Evolutionary conservation across 2,797 vertebrate genomes (phyloP).

Genomic region (Otolemur crassicaudatus): DNA sequence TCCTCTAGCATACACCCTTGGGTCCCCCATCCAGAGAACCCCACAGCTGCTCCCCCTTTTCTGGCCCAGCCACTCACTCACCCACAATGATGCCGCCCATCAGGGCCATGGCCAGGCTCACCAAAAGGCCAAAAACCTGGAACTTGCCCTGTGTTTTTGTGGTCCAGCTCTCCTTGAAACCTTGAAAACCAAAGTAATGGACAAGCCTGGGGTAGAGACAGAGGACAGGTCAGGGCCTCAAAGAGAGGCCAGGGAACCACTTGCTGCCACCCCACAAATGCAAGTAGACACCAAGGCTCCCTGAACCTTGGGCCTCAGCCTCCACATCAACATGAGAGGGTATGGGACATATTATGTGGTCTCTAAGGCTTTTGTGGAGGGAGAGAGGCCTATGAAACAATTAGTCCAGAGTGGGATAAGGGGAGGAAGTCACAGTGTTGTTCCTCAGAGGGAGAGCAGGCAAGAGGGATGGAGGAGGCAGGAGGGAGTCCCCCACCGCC

Average conservation of each 20-base stretch:
- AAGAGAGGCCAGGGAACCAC: neutral
- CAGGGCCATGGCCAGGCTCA: constrained; percentile 93
- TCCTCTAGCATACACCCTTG: neutral
- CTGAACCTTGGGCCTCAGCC: neutral
- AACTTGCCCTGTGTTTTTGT: constrained; percentile 90
- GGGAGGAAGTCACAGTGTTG: neutral
- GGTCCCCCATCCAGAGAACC: neutral
- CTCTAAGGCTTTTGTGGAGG: neutral
- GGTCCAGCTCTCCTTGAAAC: constrained; percentile 69
- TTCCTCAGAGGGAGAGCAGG: neutral
- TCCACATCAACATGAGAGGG: neutral
- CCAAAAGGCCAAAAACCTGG: constrained; percentile 94
- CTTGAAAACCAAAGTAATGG: constrained; percentile 88
- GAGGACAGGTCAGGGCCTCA: neutral
- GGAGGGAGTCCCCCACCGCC: neutral
- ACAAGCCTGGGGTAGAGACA: constrained; percentile 87
- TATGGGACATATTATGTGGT: too few species aligned
- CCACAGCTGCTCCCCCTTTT: neutral
- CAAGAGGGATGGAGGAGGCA: neutral
- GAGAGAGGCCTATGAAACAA: neutral
- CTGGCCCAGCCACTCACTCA: constrained; percentile 84
- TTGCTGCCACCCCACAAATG: neutral
- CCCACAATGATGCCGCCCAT: constrained; percentile 94
- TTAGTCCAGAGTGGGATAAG: neutral
- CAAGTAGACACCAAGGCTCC: neutral